Percentiles rank a stretch among this genome's conserved stretches.
Conservation (phyloP, 2,113 vertebrate species). For the Nannobrachium achirus region DNA sequence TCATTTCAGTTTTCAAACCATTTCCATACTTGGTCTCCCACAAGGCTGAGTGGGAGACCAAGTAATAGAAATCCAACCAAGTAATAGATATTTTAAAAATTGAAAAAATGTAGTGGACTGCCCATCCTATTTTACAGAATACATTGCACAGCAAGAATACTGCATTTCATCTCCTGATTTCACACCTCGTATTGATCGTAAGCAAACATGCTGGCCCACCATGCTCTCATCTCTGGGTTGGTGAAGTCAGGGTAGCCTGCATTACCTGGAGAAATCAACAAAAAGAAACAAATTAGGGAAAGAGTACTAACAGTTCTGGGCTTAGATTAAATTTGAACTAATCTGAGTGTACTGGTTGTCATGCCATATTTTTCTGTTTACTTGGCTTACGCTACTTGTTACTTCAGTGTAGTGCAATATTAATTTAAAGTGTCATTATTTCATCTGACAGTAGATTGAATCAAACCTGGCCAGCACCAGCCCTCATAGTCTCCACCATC, state of each 20-base stretch:
- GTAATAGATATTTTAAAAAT: too few relatives aligned
- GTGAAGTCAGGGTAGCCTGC: slow-evolving; percentile 91
- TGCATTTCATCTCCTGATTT: background rate
- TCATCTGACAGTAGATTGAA: background rate
- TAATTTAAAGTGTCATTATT: background rate
- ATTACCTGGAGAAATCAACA: slow-evolving; percentile 75
- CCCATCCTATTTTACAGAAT: too few relatives aligned
- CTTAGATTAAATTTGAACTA: background rate
- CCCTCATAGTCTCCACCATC: slow-evolving; percentile 92
- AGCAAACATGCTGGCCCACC: slow-evolving; percentile 90
- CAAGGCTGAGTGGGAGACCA: too few relatives aligned
- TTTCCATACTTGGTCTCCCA: too few relatives aligned
- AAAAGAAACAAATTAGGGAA: background rate
- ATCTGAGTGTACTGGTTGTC: background rate
- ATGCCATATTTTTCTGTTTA: too few relatives aligned
- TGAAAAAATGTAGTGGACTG: too few relatives aligned
- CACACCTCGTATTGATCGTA: slow-evolving; percentile 90
- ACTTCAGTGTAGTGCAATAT: background rate
- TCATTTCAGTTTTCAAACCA: too few relatives aligned
- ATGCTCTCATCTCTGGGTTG: slow-evolving; percentile 84
- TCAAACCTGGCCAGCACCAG: slow-evolving; percentile 94
- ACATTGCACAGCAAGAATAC: too few relatives aligned
- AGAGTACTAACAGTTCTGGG: background rate
- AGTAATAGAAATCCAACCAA: too few relatives aligned
- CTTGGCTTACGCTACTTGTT: too few relatives aligned